Evolutionary conservation across 1,140 invertebrate genomes (phyloP).

Genomic region (Probaryconus sp.): DNA sequence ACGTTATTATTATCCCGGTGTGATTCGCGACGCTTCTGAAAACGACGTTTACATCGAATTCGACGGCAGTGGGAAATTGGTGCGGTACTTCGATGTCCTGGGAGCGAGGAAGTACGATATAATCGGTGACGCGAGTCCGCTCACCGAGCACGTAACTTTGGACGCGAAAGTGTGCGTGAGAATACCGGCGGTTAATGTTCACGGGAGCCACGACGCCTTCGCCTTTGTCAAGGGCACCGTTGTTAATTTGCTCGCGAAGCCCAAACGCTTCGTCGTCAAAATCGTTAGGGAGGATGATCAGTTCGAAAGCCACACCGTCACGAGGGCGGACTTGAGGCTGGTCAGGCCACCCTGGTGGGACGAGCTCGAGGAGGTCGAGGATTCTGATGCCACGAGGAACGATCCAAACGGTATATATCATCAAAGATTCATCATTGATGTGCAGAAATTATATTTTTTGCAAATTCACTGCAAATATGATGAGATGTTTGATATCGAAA

Average conservation of each 20-base stretch:
- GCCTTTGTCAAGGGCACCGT: conserved; percentile 92
- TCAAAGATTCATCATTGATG: conserved; percentile 4
- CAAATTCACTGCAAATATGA: conserved; percentile 14
- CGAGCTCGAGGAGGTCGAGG: conserved; percentile 87
- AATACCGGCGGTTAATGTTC: conserved; percentile 76
- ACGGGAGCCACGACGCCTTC: conserved; percentile 77
- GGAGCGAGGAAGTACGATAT: conserved; percentile 90
- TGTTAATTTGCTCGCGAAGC: conserved; percentile 83
- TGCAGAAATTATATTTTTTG: conserved; percentile 1
- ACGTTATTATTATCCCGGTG: conserved; percentile 91
- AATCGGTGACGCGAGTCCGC: conserved; percentile 95
- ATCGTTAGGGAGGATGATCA: conserved; percentile 78
- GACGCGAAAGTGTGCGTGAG: conserved; percentile 84
- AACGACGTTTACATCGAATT: conserved; percentile 74
- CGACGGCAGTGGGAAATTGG: conserved; percentile 80
- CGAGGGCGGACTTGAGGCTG: conserved; percentile 92
- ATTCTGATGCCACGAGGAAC: conserved; percentile 66
- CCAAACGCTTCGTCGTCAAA: conserved; percentile 88
- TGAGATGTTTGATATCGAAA: conserved; percentile 8
- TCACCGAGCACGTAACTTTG: conserved; percentile 84
- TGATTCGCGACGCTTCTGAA: conserved; percentile 78
- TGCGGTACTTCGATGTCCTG: conserved; percentile 85
- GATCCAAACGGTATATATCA: conserved; percentile 66
- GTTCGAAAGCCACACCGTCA: conserved; percentile 81
- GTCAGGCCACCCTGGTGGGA: conserved; percentile 96